Conservation (phyloP, 2,113 vertebrate species). For the Nematolebias whitei region DNA sequence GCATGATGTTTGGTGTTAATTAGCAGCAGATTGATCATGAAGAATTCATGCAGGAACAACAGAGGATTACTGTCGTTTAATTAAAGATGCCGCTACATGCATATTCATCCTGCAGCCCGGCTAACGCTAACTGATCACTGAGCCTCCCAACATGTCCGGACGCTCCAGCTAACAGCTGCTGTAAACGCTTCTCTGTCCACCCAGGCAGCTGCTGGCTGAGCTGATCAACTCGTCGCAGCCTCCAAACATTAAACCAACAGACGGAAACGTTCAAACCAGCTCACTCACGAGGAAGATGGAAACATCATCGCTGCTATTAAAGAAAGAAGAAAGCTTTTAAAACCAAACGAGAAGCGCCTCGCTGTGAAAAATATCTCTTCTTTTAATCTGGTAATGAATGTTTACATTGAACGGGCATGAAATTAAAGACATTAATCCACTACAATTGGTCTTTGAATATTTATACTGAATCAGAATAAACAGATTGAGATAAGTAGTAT, state of each 20-base stretch:
- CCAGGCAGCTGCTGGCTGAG: conserved; percentile 5
- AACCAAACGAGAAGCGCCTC: too few species aligned
- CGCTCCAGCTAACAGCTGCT: conserved; percentile 33
- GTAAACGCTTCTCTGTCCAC: conserved; percentile 23
- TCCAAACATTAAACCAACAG: conserved; percentile 26
- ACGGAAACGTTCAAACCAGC: too few species aligned
- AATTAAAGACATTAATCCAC: too few species aligned
- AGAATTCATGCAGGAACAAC: conserved; percentile 75
- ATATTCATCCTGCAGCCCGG: conserved; percentile 70
- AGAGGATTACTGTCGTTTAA: conserved; percentile 71
- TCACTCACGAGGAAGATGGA: too few species aligned
- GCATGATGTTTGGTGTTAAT: conserved; percentile 49
- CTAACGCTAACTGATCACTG: conserved; percentile 63
- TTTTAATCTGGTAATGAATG: too few species aligned
- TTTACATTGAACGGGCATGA: too few species aligned
- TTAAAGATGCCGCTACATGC: conserved; percentile 74
- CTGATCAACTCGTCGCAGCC: conserved; percentile 12
- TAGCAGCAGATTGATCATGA: conserved; percentile 67
- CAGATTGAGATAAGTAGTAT: too few species aligned
- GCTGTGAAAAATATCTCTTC: too few species aligned
- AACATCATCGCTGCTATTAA: too few species aligned
- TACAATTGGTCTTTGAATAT: too few species aligned
- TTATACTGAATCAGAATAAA: too few species aligned
- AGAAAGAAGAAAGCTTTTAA: too few species aligned
- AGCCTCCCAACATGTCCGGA: conserved; percentile 41